Base-by-base conservation (phyloP, 2,797 vertebrate genomes). In the Somateria mollissima region DNA sequence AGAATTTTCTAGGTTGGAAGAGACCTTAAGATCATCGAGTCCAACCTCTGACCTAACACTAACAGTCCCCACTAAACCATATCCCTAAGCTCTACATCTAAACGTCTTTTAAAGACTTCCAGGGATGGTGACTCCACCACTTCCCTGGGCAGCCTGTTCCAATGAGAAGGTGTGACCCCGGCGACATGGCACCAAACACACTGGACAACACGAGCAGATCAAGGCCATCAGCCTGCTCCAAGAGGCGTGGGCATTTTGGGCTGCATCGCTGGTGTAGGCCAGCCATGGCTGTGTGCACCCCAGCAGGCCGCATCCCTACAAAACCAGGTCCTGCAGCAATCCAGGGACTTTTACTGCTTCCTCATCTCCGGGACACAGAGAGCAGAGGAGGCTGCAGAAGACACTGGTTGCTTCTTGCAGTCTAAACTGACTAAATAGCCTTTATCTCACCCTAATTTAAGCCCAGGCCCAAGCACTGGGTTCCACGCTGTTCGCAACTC, bases 401-500 rank as follows among this genome's bases (percentile, higher is more conserved):
- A 12, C 64, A 39, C 71, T 58, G 28, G n/a, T 54, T 79, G 53
- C 37, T 77, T 53, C 49, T 84, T 54, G 32, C 32, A 62, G 57
- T 51, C 49, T 66, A 80, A 91, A 79, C 28, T 43, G 47, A 74
- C 24, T 69, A 15, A 25, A 25, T 8, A 58, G 36, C 47, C 71
- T 76, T 92, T 77, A 65, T 74, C 78, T 91, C 47, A 8, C 43
- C 67, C 77, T 86, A 77, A 87, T 77, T 87, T 87, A 41, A 79
- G 39, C 73, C 39, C 10, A 3, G 90, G 73, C 67, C 39, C 8
- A 2, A 82, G 71, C 51, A 56, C 32, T 0, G 0, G 56, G 61
- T 89, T 92, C 92, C 94, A 92, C 6, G 17, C 67, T 78, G 87
- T 91, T 90, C 90, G 45, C 56, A 91, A 39, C 58, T 87, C 87